A percentile compares a stretch with the other conserved stretches of the same genome.
Conservation (phyloP, 2,888 invertebrate species). For the Mermis nigrescens region DNA sequence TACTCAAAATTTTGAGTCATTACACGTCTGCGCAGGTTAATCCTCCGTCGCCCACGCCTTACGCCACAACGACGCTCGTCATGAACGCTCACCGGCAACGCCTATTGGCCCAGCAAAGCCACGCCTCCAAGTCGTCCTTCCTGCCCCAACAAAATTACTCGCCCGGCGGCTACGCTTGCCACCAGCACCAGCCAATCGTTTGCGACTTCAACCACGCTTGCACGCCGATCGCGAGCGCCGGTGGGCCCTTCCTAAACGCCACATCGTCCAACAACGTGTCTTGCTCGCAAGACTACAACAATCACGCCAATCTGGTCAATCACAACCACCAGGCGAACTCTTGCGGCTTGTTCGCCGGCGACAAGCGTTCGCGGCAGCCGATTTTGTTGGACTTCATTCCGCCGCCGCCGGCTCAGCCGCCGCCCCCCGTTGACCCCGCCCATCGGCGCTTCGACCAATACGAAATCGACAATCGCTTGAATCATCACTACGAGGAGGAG, state of each 20-base stretch:
- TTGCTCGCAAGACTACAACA: too few species aligned
- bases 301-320: background rate
- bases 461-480: too few species aligned
- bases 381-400: conserved; percentile 9
- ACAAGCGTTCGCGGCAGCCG: background rate
- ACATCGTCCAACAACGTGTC: background rate
- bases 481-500: too few species aligned
- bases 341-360: conserved; percentile 1
- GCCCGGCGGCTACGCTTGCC: background rate
- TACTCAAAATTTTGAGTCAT: too few species aligned
- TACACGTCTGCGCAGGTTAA: background rate
- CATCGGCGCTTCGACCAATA: too few species aligned
- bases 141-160: background rate
- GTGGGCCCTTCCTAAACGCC: background rate
- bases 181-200: background rate
- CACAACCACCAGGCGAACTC: conserved; percentile 8
- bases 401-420: conserved; percentile 10
- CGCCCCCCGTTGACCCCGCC: too few species aligned
- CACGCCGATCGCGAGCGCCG: background rate
- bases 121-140: background rate
- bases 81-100: conserved; percentile 23
- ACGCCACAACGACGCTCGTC: conserved; percentile 28
- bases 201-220: background rate
- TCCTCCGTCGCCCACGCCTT: conserved; percentile 25
- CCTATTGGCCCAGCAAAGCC: background rate